phyloP scores from a whole-genome alignment of 2,113 vertebrate species.

The Lipophrys pholis region DNA sequence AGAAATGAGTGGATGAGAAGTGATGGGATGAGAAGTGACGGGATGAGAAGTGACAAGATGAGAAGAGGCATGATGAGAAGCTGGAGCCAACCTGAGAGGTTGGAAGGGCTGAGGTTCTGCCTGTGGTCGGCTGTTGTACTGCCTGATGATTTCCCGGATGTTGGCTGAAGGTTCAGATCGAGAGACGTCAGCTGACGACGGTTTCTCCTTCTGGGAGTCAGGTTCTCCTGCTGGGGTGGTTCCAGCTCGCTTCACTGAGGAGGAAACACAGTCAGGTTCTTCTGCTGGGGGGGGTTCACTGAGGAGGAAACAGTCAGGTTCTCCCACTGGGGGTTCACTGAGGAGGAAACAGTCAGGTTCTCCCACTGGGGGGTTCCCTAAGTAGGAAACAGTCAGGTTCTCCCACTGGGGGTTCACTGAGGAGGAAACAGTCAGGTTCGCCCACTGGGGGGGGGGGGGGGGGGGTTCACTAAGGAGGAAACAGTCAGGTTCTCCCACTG shows the following conservation, averaged over 20 bases:
- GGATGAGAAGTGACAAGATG: too few relatives aligned
- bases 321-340: too few relatives aligned
- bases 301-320: background rate
- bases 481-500: too few relatives aligned
- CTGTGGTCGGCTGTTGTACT: slow-evolving; percentile 88
- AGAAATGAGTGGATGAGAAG: too few relatives aligned
- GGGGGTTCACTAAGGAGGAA: slow-evolving; percentile 50
- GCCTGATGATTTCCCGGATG: slow-evolving; percentile 92
- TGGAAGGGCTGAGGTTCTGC: slow-evolving; percentile 79
- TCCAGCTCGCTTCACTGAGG: slow-evolving; percentile 39
- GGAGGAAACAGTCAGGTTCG: background rate
- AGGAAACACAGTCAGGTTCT: background rate
- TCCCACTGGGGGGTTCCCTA: slow-evolving; percentile 32
- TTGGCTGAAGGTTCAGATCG: slow-evolving; percentile 85
- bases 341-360: too few relatives aligned
- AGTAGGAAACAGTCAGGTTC: background rate
- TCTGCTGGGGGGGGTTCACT: slow-evolving; percentile 37
- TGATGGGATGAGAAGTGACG: too few relatives aligned
- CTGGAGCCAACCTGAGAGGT: slow-evolving; percentile 83
- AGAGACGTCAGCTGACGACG: slow-evolving; percentile 3
- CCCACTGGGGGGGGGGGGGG: too few relatives aligned
- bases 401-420: slow-evolving; percentile 53
- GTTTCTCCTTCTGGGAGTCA: slow-evolving; percentile 7
- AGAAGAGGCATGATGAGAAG: too few relatives aligned
- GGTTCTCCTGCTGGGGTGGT: slow-evolving; percentile 23